Evolutionary conservation across 2,797 vertebrate genomes (phyloP).

Genomic region (Syndactyla subalaris): DNA sequence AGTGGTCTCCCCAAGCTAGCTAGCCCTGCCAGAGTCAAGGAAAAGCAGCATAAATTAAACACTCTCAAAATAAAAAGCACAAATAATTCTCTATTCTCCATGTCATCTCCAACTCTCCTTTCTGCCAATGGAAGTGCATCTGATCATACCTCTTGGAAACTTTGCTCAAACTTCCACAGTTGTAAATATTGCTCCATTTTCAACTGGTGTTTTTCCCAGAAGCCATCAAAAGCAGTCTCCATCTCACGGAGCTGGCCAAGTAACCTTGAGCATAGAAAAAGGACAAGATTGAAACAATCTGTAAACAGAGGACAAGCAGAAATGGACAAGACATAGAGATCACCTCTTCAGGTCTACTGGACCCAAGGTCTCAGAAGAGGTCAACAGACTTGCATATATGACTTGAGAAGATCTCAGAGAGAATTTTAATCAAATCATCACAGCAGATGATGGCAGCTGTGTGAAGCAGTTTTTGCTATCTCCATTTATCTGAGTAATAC

Average conservation of each 20-base stretch:
- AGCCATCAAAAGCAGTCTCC: conserved; percentile 97
- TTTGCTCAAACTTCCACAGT: conserved; percentile 90
- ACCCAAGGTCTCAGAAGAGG: background rate
- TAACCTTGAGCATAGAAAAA: conserved; percentile 79
- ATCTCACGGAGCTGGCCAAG: conserved; percentile 92
- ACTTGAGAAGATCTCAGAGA: background rate
- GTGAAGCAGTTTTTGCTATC: background rate
- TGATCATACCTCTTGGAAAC: conserved; percentile 88
- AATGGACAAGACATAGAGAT: background rate
- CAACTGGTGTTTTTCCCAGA: conserved; percentile 96
- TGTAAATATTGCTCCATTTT: conserved; percentile 96
- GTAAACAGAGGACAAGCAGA: background rate
- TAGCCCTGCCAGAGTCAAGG: background rate
- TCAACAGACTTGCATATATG: rapidly evolving
- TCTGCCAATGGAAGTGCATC: background rate
- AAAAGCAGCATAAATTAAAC: conserved; percentile 6
- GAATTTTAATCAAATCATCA: background rate
- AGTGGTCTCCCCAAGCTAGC: background rate
- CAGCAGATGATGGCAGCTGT: background rate
- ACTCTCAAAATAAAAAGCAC: background rate
- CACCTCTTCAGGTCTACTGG: background rate
- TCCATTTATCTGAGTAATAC: background rate
- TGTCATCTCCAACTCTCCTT: background rate
- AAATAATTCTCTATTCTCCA: background rate
- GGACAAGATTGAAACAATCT: background rate